Base-by-base conservation (phyloP, 2,113 vertebrate genomes). In the Ivindomyrus marchei region DNA sequence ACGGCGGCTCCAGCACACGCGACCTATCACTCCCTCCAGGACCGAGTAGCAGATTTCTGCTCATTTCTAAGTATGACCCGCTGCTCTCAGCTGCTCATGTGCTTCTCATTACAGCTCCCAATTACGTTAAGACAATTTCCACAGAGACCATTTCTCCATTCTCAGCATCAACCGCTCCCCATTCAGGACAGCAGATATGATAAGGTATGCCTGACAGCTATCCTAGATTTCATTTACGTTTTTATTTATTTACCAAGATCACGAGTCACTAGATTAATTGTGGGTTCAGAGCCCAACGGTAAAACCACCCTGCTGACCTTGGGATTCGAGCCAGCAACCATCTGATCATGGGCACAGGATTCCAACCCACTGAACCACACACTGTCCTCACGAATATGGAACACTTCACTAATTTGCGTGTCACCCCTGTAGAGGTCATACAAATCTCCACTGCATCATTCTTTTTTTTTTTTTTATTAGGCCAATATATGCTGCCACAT, bases 41-140 rank as follows among this genome's bases (percentile, higher is more conserved):
- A 53, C 52, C 4, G 27, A 89, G 36, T 13, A 1, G 9, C 19
- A 24, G 21, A 85, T 85, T 89, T 17, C 49, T 58, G 42, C 50
- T 89, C 15, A 8, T 83, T 66, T 62, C 36, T n/a, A 36, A 8
- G 46, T 50, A 13, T n/a, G 42, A 70, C n/a, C 15, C 85, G 53
- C n/a, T 62, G 21, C 53, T 90, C 89, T 46, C 24, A 87, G 39
- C 42, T 91, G 88, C 58, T 84, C 91, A 92, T 89, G 87, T 91
- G 92, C 85, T 92, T 92, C 70, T 39, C 58, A 92, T 93, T 91
- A 91, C 47, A 46, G 85, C 90, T 52, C 86, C 39, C 85, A 90
- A 83, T 83, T 89, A 46, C 85, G 5, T 87, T 49, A 85, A 27
- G 9, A 50, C n/a, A 49, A 85, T 2, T 27, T 42, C 74, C 36